Base-by-base conservation (phyloP, 2,113 vertebrate species). In the Channa argus region DNA sequence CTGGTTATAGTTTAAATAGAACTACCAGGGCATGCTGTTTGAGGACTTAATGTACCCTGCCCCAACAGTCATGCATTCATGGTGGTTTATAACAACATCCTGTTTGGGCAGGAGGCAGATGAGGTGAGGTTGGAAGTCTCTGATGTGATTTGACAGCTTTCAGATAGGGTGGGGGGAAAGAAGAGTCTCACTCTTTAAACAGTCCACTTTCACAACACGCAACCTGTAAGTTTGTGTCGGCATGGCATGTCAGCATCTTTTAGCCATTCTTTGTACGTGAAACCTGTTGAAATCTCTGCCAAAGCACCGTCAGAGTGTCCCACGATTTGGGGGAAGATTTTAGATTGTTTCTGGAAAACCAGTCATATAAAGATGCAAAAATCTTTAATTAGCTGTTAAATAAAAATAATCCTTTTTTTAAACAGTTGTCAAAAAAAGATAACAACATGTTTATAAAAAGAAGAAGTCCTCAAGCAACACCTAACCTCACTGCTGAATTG, bases 111-210 rank as follows among this genome's bases (percentile, higher is more conserved):
- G 69, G 69, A 76, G 71, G 63, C 65, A 59, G 72, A 55, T 75
- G 70, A 63, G 52, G 70, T 50, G 71, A 76, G 64, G 69, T 82
- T 69, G 66, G 47, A 70, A 56, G 73, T 71, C 63, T 85, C 74
- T 80, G 77, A 72, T 76, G 54, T 79, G 59, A 72, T 79, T 71
- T 68, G 53, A 70, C 63, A 39, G 60, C 62, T 75, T 74, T 62
- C 60, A 65, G 47, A 49, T 24, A 34, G 63, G 52, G 37, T 53
- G 24, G 46, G 15, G 51, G 55, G n/a, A 63, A 33, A 24, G 11
- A 2, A n/a, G 14, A 41, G 33, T 36, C 9, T 59, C 36, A 34
- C 37, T 54, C 51, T 66, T 56, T 24, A 63, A 73, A 68, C 59
- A 78, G 36, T 47, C 68, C 38, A 6, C 36, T 77, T 63, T 78